These are phyloP conservation scores for Calcarius ornatus DNA, from an alignment of 2,113 vertebrate species.

Conservation along the genomic window DNA sequence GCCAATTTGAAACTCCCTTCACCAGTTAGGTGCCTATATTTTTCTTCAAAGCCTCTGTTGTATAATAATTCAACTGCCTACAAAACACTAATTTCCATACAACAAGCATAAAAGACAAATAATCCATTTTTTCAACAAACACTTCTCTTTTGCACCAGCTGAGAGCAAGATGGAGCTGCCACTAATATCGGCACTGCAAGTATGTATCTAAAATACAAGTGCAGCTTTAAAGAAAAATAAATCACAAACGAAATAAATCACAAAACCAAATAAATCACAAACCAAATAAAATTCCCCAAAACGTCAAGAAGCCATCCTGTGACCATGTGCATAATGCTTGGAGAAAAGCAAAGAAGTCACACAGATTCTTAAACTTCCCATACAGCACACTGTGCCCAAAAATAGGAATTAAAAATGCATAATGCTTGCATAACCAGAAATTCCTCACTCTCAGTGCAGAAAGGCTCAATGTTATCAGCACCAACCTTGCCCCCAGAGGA, in stretches of 20 bases:
- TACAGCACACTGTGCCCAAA: not conserved
- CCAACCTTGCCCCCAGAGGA: fast-evolving
- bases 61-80: not conserved
- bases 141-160: not conserved
- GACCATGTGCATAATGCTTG: fast-evolving
- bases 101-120: not conserved
- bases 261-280: not conserved
- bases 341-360: not conserved
- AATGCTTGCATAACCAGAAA: not conserved
- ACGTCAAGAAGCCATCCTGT: not conserved
- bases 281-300: not conserved
- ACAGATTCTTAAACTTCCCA: not conserved
- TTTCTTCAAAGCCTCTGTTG: not conserved
- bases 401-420: not conserved
- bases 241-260: not conserved
- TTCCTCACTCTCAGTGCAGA: not conserved
- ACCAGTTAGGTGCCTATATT: not conserved
- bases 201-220: not conserved
- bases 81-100: not conserved
- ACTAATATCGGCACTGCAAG: not conserved
- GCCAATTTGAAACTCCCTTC: not conserved
- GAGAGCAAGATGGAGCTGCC: not conserved
- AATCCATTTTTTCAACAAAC: not conserved
- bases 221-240: not conserved
- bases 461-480: not conserved